Base-by-base conservation (phyloP, 2,797 vertebrate genomes). In the Falco naumanni region DNA sequence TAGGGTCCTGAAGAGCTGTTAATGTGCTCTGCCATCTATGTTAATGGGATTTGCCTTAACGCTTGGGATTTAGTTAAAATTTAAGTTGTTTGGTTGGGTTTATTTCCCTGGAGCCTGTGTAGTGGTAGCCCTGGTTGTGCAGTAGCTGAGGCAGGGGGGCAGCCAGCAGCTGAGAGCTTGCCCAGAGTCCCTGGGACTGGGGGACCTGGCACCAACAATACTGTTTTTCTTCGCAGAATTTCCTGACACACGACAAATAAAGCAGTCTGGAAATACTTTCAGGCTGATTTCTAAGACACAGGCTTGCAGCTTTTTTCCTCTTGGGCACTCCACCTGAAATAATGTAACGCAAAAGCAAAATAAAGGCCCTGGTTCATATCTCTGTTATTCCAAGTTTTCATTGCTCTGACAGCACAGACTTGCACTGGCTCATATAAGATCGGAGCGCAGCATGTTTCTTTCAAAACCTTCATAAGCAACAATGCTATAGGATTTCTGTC, bases 321-420 rank as follows among this genome's bases (percentile, higher is more conserved):
- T 63, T 26, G 26, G 70, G 75, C 29, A 0, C 45, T 28, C 21
- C 7, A 8, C 70, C 75, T n/a, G 3, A 68, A 90, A 84, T 82
- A 93, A 83, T 29, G 34, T 57, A 68, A 80, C 2, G 6, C 63
- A 80, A 92, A 78, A 92, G 64, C 34, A 39, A 64, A 96, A 81
- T 57, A 93, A 89, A 94, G 56, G 25, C 63, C 37, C 21, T 87
- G 45, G 82, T 89, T 96, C 85, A 10, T 84, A 79, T 80, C 71
- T 88, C 89, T 92, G 45, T 91, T 88, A 70, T 70, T 91, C n/a
- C 81, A 93, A 65, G 72, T 89, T 97, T 94, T 91, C 56, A 5
- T 75, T 95, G 53, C 61, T 89, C 39, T 94, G 90, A 69, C 80
- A 90, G 70, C 66, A 68, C 1, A 10, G 74, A 43, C 74, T 95